Evolutionary conservation across 2,888 invertebrate genomes (phyloP).

Genomic region (Andrena camellia): DNA sequence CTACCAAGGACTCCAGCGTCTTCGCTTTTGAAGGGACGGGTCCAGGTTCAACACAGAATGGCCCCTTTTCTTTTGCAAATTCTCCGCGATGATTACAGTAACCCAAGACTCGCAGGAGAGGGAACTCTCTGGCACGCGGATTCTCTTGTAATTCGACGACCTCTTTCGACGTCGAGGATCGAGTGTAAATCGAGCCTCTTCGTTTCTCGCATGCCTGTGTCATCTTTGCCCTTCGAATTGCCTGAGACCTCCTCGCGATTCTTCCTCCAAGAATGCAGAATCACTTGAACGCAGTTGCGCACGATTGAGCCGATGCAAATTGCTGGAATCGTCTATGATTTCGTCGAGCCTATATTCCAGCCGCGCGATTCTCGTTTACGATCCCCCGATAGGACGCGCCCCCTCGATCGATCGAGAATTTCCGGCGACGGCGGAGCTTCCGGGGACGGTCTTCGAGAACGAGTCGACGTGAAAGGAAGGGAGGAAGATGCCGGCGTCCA

Average conservation of each 20-base stretch:
- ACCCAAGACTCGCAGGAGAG: constrained; percentile 21
- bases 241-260: not conserved
- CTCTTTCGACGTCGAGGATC: constrained; percentile 11
- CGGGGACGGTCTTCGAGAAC: constrained; percentile 20
- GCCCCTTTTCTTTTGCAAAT: constrained; percentile 2
- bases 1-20: not conserved
- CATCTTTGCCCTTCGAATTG: not conserved
- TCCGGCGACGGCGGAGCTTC: constrained; percentile 7
- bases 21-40: constrained; percentile 22
- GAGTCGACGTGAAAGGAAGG: constrained; percentile 18
- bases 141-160: constrained; percentile 25
- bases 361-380: not conserved
- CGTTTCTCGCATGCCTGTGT: constrained; percentile 8
- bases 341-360: constrained; percentile 11
- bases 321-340: constrained; percentile 14
- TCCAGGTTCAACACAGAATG: constrained; percentile 19
- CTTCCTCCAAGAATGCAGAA: not conserved
- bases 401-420: constrained; percentile 29
- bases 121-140: not conserved
- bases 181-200: constrained; percentile 34
- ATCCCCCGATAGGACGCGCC: too few relatives aligned
- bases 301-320: constrained; percentile 4
- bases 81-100: constrained; percentile 27
- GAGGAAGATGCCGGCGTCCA: constrained; percentile 41
- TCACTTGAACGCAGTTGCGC: not conserved